These are phyloP conservation scores for Okamejei kenojei DNA, from an alignment of 2,797 vertebrate genomes.

Conservation along the genomic window DNA sequence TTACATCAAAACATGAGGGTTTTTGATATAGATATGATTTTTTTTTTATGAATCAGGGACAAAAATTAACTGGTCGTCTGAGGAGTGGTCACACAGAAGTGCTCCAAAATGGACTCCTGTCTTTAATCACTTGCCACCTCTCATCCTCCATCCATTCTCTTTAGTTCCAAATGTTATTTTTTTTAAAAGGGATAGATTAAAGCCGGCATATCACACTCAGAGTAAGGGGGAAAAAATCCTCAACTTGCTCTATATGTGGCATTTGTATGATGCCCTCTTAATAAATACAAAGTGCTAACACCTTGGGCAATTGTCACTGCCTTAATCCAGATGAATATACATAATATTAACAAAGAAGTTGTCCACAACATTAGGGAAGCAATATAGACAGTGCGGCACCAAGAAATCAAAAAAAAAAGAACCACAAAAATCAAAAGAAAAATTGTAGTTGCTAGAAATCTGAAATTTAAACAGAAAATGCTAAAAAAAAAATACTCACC, in stretches of 20 bases:
- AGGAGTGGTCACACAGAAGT: background rate
- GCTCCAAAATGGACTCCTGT: background rate
- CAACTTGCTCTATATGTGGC: background rate
- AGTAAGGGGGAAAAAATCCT: background rate
- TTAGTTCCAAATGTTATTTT: background rate
- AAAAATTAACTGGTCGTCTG: no score
- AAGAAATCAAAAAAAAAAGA: background rate
- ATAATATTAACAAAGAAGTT: no score
- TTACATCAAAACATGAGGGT: no score
- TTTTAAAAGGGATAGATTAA: background rate
- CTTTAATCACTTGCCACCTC: background rate
- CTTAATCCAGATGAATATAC: background rate
- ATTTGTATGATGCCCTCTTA: no score
- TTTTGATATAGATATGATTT: no score
- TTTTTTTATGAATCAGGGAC: no score
- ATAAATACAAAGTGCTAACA: no score
- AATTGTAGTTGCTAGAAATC: no score
- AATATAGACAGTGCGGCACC: background rate
- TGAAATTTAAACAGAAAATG: no score
- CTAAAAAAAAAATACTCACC: no score
- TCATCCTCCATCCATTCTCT: background rate
- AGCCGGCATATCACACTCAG: background rate
- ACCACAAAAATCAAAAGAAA: no score
- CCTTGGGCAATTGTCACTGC: background rate
- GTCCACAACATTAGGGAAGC: background rate